Evolutionary conservation across 35 echinoderm and acorn worm species (phyloP).

Genomic region (Ptychodera flava): DNA sequence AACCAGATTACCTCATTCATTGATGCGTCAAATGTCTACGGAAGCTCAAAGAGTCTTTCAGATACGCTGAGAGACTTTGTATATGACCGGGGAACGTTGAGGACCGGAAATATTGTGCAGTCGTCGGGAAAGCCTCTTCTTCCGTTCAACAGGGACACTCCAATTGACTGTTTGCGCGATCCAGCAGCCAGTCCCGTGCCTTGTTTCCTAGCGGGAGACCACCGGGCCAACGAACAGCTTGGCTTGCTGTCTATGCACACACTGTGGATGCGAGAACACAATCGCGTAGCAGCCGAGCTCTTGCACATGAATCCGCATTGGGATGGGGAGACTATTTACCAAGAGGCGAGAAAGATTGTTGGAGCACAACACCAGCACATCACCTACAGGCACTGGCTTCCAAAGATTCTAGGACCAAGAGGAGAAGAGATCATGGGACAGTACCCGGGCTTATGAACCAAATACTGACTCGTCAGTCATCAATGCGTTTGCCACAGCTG

Average conservation of each 20-base stretch:
- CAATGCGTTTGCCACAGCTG: constrained; percentile 85
- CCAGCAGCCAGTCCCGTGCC: constrained; percentile 72
- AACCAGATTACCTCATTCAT: constrained; percentile 96
- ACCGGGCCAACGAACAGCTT: constrained; percentile 89
- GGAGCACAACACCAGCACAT: constrained; percentile 91
- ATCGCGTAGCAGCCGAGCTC: constrained; percentile 70
- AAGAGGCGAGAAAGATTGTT: constrained; percentile 82
- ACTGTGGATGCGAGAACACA: constrained; percentile 84
- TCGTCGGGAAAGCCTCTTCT: constrained; percentile 53
- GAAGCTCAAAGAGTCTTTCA: constrained; percentile 68
- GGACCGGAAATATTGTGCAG: constrained; percentile 45
- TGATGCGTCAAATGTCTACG: constrained; percentile 95
- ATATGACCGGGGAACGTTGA: constrained; percentile 51
- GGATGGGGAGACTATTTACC: constrained; percentile 84
- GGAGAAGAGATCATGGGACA: constrained; percentile 60
- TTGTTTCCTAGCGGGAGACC: constrained; percentile 94
- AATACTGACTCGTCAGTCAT: constrained; percentile 56
- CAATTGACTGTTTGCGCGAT: constrained; percentile 91
- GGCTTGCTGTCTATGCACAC: constrained; percentile 88
- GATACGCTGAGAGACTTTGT: constrained; percentile 66
- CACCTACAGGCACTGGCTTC: constrained; percentile 76
- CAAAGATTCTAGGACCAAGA: constrained; percentile 64
- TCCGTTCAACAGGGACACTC: constrained; percentile 84
- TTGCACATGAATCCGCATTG: constrained; percentile 81
- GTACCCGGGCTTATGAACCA: constrained; percentile 85